These are phyloP conservation scores for Callyntrura guangdongensis DNA, from an alignment of 2,888 invertebrate species.

Conservation along the genomic window DNA sequence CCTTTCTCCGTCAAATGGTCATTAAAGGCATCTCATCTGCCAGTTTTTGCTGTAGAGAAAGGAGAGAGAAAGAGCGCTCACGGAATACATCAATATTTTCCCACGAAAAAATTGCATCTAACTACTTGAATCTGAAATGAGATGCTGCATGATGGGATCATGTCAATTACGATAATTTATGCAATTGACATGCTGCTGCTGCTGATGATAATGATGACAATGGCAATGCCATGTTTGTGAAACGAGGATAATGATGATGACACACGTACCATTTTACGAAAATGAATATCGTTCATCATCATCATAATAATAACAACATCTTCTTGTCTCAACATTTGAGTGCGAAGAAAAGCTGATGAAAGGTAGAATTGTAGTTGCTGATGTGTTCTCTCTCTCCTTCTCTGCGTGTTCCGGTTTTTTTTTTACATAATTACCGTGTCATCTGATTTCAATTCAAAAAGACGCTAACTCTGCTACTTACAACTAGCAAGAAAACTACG, in stretches of 20 bases:
- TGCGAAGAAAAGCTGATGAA: not conserved
- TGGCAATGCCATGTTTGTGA: conserved; percentile 12
- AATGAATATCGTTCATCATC: not conserved
- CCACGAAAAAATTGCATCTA: conserved; percentile 25
- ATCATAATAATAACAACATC: no score
- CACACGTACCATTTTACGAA: conserved; percentile 33
- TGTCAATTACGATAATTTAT: conserved; percentile 47
- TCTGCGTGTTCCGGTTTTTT: not conserved
- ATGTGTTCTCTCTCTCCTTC: not conserved
- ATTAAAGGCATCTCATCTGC: no score
- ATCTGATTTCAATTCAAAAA: not conserved
- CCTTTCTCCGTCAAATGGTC: not conserved
- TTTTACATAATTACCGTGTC: conserved; percentile 12
- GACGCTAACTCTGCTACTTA: not conserved
- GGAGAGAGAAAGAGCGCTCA: not conserved
- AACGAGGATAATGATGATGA: not conserved
- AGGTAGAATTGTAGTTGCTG: not conserved
- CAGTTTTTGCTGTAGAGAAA: not conserved
- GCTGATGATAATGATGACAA: not conserved
- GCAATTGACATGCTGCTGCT: conserved; percentile 24
- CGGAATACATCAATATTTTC: not conserved
- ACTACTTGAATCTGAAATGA: not conserved
- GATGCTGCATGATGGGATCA: not conserved
- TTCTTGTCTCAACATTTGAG: no score
- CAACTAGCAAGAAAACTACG: not conserved